Conservation (phyloP, 2,888 invertebrate species). For the Agrenia bidenticulata region DNA sequence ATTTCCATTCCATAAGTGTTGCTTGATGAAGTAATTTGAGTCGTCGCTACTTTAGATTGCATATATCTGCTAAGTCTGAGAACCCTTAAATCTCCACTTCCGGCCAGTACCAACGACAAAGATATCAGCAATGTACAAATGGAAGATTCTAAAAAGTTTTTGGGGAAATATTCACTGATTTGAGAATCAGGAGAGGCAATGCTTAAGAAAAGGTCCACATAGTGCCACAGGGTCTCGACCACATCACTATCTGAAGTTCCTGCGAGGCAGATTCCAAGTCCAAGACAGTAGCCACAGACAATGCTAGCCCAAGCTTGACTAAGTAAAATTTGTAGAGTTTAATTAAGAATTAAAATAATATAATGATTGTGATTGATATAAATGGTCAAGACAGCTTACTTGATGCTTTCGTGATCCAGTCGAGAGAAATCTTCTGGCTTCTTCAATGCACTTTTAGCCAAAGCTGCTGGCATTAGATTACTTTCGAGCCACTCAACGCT, state of each 20-base stretch:
- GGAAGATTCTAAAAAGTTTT: constrained; percentile 49
- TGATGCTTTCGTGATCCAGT: constrained; percentile 44
- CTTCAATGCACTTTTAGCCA: constrained; percentile 32
- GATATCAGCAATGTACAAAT: constrained; percentile 45
- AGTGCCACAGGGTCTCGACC: constrained; percentile 73
- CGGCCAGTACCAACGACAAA: constrained; percentile 77
- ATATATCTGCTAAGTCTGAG: constrained; percentile 82
- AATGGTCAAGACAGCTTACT: constrained; percentile 24
- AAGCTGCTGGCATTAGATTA: constrained; percentile 21
- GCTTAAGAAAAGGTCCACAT: constrained; percentile 65
- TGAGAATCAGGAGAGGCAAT: constrained; percentile 39
- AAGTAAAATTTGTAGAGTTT: constrained; percentile 47
- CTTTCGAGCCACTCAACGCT: constrained; percentile 40
- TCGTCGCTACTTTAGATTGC: constrained; percentile 73
- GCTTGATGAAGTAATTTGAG: constrained; percentile 57
- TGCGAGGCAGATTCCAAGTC: constrained; percentile 88
- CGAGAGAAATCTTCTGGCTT: constrained; percentile 15
- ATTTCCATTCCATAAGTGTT: constrained; percentile 87
- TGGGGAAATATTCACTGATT: constrained; percentile 49
- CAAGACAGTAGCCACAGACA: constrained; percentile 90
- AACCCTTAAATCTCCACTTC: constrained; percentile 82
- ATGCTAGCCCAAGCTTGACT: constrained; percentile 97
- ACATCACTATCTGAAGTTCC: constrained; percentile 84
- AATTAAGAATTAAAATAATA: neutral
- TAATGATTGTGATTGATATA: neutral